Evolutionary conservation across 1,140 invertebrate genomes (phyloP).

Genomic region (Chlorops oryzae): DNA sequence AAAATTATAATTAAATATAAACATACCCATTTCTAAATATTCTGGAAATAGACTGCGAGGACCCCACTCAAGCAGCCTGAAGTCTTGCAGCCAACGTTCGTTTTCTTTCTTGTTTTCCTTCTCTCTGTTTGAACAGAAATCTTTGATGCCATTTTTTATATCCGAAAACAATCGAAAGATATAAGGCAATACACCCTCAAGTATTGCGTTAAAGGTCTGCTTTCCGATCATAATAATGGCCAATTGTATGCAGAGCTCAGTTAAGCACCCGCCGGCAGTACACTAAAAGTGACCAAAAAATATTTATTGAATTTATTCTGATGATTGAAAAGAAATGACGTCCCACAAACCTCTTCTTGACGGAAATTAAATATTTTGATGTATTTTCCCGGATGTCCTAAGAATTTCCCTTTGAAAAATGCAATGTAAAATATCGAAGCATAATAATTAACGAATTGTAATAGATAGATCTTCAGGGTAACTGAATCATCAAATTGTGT

Average conservation of each 20-base stretch:
- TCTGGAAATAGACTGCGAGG: slow-evolving; percentile 90
- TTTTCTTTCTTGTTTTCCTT: slow-evolving; percentile 45
- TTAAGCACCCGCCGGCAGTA: slow-evolving; percentile 81
- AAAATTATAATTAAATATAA: not conserved
- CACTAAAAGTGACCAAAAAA: slow-evolving; percentile 51
- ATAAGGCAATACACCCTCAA: slow-evolving; percentile 71
- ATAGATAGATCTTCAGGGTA: slow-evolving; percentile 93
- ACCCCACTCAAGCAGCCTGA: slow-evolving; percentile 81
- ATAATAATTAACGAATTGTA: slow-evolving; percentile 99
- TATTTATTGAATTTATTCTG: not conserved
- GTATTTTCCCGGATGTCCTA: slow-evolving; percentile 77
- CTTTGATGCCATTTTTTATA: slow-evolving; percentile 48
- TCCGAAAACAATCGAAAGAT: slow-evolving; percentile 69
- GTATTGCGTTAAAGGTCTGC: slow-evolving; percentile 85
- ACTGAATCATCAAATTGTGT: slow-evolving; percentile 96
- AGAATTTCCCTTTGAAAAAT: slow-evolving; percentile 92
- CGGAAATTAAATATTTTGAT: slow-evolving; percentile 68
- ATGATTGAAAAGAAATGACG: not conserved
- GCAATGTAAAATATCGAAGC: slow-evolving; percentile 98
- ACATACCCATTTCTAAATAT: slow-evolving; percentile 92
- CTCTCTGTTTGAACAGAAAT: slow-evolving; percentile 28
- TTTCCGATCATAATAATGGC: slow-evolving; percentile 95
- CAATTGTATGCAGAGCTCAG: slow-evolving; percentile 88
- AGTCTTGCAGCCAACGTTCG: slow-evolving; percentile 85
- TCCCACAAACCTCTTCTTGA: slow-evolving; percentile 71